These are phyloP conservation scores for Sceloporus tristichus DNA, from an alignment of 2,113 vertebrate species.

Conservation along the genomic window DNA sequence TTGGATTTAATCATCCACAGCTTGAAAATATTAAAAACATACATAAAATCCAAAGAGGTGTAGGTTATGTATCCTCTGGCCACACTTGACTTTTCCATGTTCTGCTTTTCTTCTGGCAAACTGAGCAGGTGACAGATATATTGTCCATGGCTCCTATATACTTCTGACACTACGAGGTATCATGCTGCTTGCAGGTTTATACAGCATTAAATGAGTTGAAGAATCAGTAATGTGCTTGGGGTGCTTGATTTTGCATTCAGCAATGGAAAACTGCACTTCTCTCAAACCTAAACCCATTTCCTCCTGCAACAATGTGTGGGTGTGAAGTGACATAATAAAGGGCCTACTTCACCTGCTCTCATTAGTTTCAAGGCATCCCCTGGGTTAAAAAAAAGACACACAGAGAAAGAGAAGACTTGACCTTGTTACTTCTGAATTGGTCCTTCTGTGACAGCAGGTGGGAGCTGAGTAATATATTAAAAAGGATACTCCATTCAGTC, in stretches of 20 bases:
- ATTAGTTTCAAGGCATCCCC: slow-evolving; percentile 30
- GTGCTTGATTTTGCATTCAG: neutral
- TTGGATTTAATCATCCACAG: too few species aligned
- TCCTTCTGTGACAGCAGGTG: slow-evolving; percentile 48
- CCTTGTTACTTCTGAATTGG: slow-evolving; percentile 37
- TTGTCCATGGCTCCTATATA: neutral
- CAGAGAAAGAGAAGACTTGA: neutral
- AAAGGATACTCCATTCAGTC: slow-evolving; percentile 22
- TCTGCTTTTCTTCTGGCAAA: slow-evolving; percentile 2
- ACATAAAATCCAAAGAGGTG: too few species aligned
- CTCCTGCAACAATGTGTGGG: slow-evolving; percentile 35
- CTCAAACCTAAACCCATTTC: slow-evolving; percentile 20
- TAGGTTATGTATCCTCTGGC: neutral
- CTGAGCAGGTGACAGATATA: neutral
- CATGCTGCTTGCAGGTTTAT: neutral
- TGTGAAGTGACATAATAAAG: slow-evolving; percentile 41
- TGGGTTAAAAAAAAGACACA: neutral
- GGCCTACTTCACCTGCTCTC: neutral
- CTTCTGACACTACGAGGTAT: slow-evolving; percentile 2
- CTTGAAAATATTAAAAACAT: too few species aligned
- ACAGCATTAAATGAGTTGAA: neutral
- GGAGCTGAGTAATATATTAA: slow-evolving; percentile 38
- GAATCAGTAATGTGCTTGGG: neutral
- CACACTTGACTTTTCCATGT: slow-evolving; percentile 10
- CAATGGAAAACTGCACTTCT: slow-evolving; percentile 13